Evolutionary conservation across 1,140 invertebrate genomes (phyloP), one percentile per base, ranked within the genome.

Genomic region (Rhagoletis zephyria): DNA sequence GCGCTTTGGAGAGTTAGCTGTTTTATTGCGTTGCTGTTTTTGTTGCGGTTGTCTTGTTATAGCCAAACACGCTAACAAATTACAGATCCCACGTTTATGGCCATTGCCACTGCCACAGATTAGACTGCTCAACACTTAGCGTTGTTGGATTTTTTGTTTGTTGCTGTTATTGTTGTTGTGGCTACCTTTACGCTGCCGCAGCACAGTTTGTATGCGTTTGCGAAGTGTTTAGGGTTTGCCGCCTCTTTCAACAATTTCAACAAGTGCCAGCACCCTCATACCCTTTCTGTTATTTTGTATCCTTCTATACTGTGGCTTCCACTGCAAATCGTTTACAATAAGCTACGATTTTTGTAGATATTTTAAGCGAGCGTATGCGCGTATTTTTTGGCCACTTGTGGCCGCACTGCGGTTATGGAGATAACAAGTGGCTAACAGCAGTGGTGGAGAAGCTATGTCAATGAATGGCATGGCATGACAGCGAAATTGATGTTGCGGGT

Each of bases 321-420:
- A n/a, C 74, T 4, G 48, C 48, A 81, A 81, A 81, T 81, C 74
- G 74, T 42, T 81, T 3, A 48, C 74, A 81, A 81, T 81, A 81
- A 81, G 48, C 56, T 81, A 81, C 74, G 48, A 81, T 81, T 81
- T 81, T 63, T 63, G 12, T 7, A 14, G 16, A 63, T 63, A 63
- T 63, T 63, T 63, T 30, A 30, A 45, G 63, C 7, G 45, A 7
- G 45, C 9, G 16, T 30, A 14, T 4, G 42, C 42, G 74, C 74
- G 48, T 56, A 30, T 81, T 56, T 77, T 81, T 51, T 81, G 74
- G 48, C 74, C 74, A 81, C 74, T 81, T 81, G 48, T 81, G 74
- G 74, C 19, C 48, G 74, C 45, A 56, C 48, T n/a, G 74, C 74
- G 74, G 74, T 81, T 81, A 51, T 16, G 74, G 48, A 81, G 74